Evolutionary conservation across 1,140 invertebrate species (phyloP).

Genomic region (Drosophila punjabiensis): DNA sequence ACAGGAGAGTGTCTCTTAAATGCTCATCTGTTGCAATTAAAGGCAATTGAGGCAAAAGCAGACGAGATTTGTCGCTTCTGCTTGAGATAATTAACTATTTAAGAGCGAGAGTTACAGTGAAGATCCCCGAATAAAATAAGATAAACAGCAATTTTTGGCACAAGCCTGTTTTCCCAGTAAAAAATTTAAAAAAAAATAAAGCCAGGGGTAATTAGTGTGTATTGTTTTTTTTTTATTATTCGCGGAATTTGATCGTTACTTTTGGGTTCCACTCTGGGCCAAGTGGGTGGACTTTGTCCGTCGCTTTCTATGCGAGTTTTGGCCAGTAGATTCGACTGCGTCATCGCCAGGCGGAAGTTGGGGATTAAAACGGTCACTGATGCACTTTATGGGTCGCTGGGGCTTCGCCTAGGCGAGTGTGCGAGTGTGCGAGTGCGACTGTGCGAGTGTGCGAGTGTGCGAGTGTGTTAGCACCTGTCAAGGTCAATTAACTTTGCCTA

Average conservation of each 20-base stretch:
- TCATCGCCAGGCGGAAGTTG: slow-evolving; percentile 63
- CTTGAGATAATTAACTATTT: slow-evolving; percentile 61
- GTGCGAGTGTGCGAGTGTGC: slow-evolving; percentile 5
- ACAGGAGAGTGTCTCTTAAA: slow-evolving; percentile 20
- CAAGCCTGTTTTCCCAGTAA: neutral
- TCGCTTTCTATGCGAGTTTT: slow-evolving; percentile 17
- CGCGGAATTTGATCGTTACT: neutral
- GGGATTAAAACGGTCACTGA: slow-evolving; percentile 65
- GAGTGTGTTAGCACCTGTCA: slow-evolving; percentile 51
- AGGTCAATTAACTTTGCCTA: slow-evolving; percentile 72
- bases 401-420: slow-evolving; percentile 5
- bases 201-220: neutral
- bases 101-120: slow-evolving; percentile 11
- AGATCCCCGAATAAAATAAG: slow-evolving; percentile 1
- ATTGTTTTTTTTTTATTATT: neutral
- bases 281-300: slow-evolving; percentile 49
- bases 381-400: slow-evolving; percentile 73
- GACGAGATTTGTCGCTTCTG: slow-evolving; percentile 34
- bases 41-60: slow-evolving; percentile 57
- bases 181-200: neutral
- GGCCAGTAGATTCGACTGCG: slow-evolving; percentile 26
- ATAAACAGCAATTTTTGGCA: neutral
- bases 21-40: slow-evolving; percentile 50
- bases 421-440: too few relatives aligned
- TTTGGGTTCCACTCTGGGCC: neutral